phyloP scores from a whole-genome alignment of 2,113 vertebrate genomes.

The Anolis carolinensis region DNA sequence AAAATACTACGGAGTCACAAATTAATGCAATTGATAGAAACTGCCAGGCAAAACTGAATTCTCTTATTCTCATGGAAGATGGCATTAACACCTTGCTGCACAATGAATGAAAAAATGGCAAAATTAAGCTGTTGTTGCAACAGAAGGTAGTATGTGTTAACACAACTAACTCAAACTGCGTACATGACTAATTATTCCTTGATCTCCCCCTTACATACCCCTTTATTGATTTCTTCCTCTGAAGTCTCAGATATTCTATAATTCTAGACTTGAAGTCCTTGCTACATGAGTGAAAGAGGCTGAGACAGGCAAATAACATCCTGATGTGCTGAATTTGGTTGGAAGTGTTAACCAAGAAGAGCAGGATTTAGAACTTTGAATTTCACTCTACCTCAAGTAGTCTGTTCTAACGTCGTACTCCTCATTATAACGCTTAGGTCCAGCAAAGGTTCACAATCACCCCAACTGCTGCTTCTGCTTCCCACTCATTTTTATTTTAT shows the following conservation, averaged over 20 bases:
- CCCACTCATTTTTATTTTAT: no score
- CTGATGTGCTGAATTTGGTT: background rate
- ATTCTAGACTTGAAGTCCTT: background rate
- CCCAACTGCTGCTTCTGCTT: no score
- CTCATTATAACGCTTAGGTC: background rate
- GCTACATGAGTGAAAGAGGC: background rate
- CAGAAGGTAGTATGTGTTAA: background rate
- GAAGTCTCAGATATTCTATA: background rate
- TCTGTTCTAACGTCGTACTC: background rate
- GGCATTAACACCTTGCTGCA: background rate
- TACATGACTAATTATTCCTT: background rate
- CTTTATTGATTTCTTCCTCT: background rate
- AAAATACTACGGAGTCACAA: constrained; percentile 4
- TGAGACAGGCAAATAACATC: background rate
- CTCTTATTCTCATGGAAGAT: background rate
- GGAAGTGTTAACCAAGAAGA: background rate
- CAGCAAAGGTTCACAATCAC: no score
- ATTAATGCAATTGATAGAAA: background rate
- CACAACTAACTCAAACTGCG: background rate
- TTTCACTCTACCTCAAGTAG: background rate
- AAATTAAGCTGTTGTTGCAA: background rate
- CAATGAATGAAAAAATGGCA: background rate
- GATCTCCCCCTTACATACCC: background rate
- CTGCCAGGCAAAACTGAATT: background rate
- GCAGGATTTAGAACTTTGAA: background rate